Evolutionary conservation across 2,888 invertebrate species (phyloP).

Genomic region (Mythimna vitellina): DNA sequence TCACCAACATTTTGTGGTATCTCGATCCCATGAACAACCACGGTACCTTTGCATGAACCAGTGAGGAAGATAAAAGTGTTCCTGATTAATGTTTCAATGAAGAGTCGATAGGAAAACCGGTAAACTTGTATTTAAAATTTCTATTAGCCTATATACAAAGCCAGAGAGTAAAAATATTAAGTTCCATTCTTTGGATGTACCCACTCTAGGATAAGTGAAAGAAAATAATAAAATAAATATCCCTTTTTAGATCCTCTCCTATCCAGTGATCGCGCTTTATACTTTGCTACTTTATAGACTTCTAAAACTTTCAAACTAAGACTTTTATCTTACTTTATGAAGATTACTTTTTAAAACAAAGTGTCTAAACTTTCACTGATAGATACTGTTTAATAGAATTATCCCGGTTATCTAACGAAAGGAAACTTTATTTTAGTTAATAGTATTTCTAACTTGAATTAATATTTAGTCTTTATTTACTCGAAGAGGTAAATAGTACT

Average conservation of each 20-base stretch:
- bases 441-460: not conserved
- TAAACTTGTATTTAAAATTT: no score
- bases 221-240: no score
- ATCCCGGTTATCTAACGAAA: not conserved
- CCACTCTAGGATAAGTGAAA: no score
- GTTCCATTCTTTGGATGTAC: no score
- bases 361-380: conserved; percentile 16
- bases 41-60: no score
- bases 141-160: no score
- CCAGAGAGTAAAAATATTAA: no score
- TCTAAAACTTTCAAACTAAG: conserved; percentile 5
- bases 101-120: no score
- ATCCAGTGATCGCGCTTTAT: not conserved
- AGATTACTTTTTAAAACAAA: conserved; percentile 1
- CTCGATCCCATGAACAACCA: no score
- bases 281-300: conserved; percentile 12
- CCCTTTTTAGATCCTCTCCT: not conserved
- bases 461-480: not conserved
- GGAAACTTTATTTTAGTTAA: not conserved
- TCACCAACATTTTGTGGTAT: no score
- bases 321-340: not conserved
- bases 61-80: no score
- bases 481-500: not conserved
- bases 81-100: no score
- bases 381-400: not conserved